phyloP scores from a whole-genome alignment of 2,888 invertebrate species.

The Carcina quercana region DNA sequence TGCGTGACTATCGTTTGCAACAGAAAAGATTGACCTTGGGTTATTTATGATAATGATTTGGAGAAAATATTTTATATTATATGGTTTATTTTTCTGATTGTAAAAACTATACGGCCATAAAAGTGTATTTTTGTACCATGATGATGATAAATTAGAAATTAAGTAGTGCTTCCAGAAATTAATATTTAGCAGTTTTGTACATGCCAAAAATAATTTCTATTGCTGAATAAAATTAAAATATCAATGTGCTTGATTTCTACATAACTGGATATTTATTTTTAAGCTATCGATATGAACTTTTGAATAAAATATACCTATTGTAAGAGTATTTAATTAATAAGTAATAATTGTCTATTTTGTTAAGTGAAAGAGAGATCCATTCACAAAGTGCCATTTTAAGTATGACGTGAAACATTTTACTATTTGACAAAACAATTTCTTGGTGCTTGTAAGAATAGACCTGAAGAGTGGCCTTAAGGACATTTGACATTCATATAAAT shows the following conservation, averaged over 20 bases:
- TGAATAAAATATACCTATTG: constrained; percentile 15
- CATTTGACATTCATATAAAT: background rate
- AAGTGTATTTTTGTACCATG: too few relatives aligned
- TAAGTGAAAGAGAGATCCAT: constrained; percentile 10
- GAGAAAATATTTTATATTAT: too few relatives aligned
- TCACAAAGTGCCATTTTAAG: constrained; percentile 26
- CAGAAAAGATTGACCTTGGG: too few relatives aligned
- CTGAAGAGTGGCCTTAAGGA: constrained; percentile 45
- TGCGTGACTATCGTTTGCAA: too few relatives aligned
- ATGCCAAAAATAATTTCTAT: constrained; percentile 38
- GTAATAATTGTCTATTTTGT: constrained; percentile 12
- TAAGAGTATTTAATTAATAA: constrained; percentile 15
- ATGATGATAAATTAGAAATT: too few relatives aligned
- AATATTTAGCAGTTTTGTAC: constrained; percentile 26
- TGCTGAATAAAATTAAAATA: constrained; percentile 13
- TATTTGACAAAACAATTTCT: constrained; percentile 1
- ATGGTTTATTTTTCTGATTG: too few relatives aligned
- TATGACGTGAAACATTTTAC: background rate
- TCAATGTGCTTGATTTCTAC: constrained; percentile 27
- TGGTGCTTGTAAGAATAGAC: constrained; percentile 5
- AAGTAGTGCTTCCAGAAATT: constrained; percentile 53
- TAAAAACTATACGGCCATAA: too few relatives aligned
- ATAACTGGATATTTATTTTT: constrained; percentile 4
- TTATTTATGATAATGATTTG: too few relatives aligned
- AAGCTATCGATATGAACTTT: constrained; percentile 16